Base-by-base conservation (phyloP, 1,140 invertebrate species). In the Lanistes nyassanus region DNA sequence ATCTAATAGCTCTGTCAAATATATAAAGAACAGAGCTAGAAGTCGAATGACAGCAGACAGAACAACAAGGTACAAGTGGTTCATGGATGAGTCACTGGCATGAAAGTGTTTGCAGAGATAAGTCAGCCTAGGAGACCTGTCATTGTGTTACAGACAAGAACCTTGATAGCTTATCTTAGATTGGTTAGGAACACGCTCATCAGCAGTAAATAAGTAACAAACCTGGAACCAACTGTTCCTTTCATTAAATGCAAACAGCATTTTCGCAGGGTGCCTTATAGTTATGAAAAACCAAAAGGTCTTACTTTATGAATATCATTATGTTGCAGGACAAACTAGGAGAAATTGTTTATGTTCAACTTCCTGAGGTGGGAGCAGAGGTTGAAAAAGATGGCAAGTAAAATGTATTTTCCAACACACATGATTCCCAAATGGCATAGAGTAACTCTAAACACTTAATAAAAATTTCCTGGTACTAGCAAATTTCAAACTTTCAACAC, bases 301-400 rank as follows among this genome's bases (percentile, higher is more conserved):
- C 13, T 51, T 26, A 34, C 55, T 37, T 70, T 58, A 47, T 26
- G 0, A 60, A 21, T 67, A 23, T 13, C 9, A 23, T 69, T 73
- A 64, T 53, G 37, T 76, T 77, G 65, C 79, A 84, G 83, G 82
- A 83, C 67, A 73, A 78, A 60, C 68, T 85, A 53, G 83, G 83
- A 39, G 83, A 85, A 74, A 78, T 85, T 39, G 83, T 85, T 2
- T 85, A 81, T 77, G 82, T 81, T 42, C 76, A 82, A 66, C 74
- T 82, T 69, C 80, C 83, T 39, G 83, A 84, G 66, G 55, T 81
- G 16, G 82, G 80, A 13, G 80, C 74, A 36, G 72, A 79, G 56
- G 36, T 85, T 2, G 70, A 80, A 58, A 31, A 76, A 39, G 76
- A 81, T 71, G 82, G 82, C 83, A 77, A 77, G 80, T 65, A 55